Percentiles rank a stretch among this genome's conserved stretches.
Conservation (phyloP, 2,797 vertebrate genomes). For the Sebastes minor region DNA sequence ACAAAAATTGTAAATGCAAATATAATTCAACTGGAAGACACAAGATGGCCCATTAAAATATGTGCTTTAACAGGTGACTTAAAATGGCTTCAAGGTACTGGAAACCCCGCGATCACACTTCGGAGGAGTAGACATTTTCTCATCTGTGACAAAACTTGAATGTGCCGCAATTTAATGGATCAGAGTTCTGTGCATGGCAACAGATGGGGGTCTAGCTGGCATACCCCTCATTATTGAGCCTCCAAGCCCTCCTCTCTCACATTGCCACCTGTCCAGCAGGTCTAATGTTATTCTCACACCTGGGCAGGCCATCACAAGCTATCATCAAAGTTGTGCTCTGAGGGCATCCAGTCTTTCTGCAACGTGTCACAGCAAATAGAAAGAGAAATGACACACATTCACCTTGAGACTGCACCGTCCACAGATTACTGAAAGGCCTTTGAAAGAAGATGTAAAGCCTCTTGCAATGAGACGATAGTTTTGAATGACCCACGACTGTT, state of each 20-base stretch:
- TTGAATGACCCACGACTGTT: background rate
- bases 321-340: constrained; percentile 80
- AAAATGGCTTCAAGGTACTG: constrained; percentile 25
- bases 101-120: constrained; percentile 31
- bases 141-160: constrained; percentile 72
- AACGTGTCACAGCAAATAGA: constrained; percentile 65
- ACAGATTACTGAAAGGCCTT: constrained; percentile 8
- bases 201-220: constrained; percentile 84
- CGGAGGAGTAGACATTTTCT: constrained; percentile 43
- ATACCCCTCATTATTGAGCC: constrained; percentile 78
- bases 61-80: constrained; percentile 34
- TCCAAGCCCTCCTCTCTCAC: constrained; percentile 73
- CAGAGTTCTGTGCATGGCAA: constrained; percentile 75
- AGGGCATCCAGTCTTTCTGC: constrained; percentile 71
- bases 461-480: background rate
- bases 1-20: constrained; percentile 14
- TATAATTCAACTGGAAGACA: background rate
- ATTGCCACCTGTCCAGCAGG: constrained; percentile 81
- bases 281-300: constrained; percentile 83
- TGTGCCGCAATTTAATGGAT: constrained; percentile 78
- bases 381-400: constrained; percentile 63
- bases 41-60: constrained; percentile 3
- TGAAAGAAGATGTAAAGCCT: background rate
- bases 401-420: constrained; percentile 46
- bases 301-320: constrained; percentile 77